These are phyloP conservation scores for Biston betularia DNA, from an alignment of 2,888 invertebrate genomes.

Conservation along the genomic window DNA sequence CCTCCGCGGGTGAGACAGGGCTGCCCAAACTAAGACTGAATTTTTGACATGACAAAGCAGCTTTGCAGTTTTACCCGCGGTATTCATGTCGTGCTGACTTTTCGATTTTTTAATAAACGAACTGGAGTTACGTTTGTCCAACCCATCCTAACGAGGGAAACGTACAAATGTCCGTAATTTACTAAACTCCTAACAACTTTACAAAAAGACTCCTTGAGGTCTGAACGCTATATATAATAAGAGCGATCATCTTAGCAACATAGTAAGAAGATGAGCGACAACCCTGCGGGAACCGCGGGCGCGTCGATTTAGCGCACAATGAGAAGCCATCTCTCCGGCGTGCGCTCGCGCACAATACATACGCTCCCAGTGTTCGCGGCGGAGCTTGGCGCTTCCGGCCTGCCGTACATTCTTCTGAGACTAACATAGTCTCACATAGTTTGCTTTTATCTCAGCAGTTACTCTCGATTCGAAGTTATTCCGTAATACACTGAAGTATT, in stretches of 20 bases:
- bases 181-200: too few species aligned
- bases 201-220: too few species aligned
- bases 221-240: too few species aligned
- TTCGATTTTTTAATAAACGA: background rate
- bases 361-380: slow-evolving; percentile 16
- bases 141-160: too few species aligned
- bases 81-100: background rate
- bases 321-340: slow-evolving; percentile 38
- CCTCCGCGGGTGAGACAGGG: slow-evolving; percentile 11
- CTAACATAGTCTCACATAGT: background rate
- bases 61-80: background rate
- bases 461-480: background rate
- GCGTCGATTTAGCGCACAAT: slow-evolving; percentile 35
- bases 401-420: background rate
- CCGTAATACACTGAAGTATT: too few species aligned
- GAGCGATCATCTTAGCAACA: too few species aligned
- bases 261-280: background rate
- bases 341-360: slow-evolving; percentile 37
- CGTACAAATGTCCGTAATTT: too few species aligned
- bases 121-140: too few species aligned
- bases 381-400: slow-evolving; percentile 27
- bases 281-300: slow-evolving; percentile 32
- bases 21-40: background rate
- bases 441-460: background rate
- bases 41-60: too few species aligned